Percentiles rank a stretch among this genome's conserved stretches.
phyloP scores from a whole-genome alignment of 2,888 invertebrate species.

The Geotrupes spiniger region DNA sequence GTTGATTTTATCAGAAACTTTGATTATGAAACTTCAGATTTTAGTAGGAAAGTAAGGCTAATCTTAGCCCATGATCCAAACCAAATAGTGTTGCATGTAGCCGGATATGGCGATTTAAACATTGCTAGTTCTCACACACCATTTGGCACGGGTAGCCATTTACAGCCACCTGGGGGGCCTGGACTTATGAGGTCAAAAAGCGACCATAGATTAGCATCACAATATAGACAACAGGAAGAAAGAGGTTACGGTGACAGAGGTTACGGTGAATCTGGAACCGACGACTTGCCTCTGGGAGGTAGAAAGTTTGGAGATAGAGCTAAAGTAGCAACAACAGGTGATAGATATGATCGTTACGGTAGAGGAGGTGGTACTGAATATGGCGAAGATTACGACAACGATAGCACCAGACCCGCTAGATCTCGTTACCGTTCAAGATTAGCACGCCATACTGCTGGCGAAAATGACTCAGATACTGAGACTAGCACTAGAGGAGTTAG shows the following conservation, averaged over 20 bases:
- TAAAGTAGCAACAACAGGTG: constrained; percentile 56
- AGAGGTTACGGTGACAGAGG: constrained; percentile 51
- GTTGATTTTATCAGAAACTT: constrained; percentile 94
- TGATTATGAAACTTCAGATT: constrained; percentile 90
- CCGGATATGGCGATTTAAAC: constrained; percentile 87
- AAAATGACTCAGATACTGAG: constrained; percentile 77
- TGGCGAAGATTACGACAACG: constrained; percentile 66
- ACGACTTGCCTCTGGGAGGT: constrained; percentile 70
- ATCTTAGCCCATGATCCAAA: constrained; percentile 90
- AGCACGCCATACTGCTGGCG: constrained; percentile 56
- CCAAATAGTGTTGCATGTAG: constrained; percentile 82
- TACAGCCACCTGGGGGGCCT: constrained; percentile 60
- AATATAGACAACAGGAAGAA: constrained; percentile 85
- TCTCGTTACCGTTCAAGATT: constrained; percentile 67
- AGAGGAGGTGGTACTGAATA: constrained; percentile 56
- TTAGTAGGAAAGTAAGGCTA: constrained; percentile 80
- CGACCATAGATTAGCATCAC: constrained; percentile 85
- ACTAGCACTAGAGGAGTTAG: constrained; percentile 59
- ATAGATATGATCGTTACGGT: constrained; percentile 48
- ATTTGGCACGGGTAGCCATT: constrained; percentile 49
- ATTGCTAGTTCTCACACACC: constrained; percentile 56
- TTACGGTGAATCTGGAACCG: constrained; percentile 57
- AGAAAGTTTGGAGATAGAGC: constrained; percentile 76
- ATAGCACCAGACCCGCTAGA: constrained; percentile 60
- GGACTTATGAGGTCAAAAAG: constrained; percentile 91